phyloP scores from a whole-genome alignment of 2,113 vertebrate species.

The Galeopterus variegatus region DNA sequence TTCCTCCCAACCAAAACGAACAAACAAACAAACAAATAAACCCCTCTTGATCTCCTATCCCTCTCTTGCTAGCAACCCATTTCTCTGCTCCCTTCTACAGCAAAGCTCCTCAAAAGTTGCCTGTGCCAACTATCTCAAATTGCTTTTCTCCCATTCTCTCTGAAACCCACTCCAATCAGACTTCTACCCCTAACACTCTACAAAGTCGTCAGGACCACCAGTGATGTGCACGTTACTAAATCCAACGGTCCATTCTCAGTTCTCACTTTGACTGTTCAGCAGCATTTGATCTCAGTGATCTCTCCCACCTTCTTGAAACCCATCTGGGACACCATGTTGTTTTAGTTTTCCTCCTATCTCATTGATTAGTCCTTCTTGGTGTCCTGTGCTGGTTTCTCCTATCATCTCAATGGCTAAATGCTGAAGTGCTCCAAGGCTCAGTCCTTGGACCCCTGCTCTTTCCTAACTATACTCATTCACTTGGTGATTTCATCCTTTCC shows the following conservation, averaged over 20 bases:
- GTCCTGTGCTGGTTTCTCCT: not conserved
- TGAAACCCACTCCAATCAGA: not conserved
- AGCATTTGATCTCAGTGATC: not conserved
- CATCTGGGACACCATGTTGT: not conserved
- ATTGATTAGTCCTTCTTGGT: not conserved
- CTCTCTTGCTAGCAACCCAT: not conserved
- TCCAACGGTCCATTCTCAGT: not conserved
- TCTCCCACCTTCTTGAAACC: not conserved
- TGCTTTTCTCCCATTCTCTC: not conserved
- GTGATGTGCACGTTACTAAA: not conserved
- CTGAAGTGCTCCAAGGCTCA: not conserved
- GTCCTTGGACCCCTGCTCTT: not conserved
- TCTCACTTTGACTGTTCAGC: not conserved
- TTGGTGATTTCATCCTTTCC: not conserved
- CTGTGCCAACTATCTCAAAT: not conserved
- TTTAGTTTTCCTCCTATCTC: not conserved
- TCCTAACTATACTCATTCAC: not conserved
- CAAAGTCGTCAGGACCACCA: not conserved
- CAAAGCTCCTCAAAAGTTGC: not conserved
- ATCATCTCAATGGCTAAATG: not conserved
- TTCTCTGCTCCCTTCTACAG: not conserved
- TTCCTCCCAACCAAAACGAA: not conserved
- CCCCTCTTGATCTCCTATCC: not conserved
- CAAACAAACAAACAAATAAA: not conserved
- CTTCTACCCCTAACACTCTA: not conserved